These are phyloP conservation scores for Pseudomyrmex cubaensis DNA, from an alignment of 1,140 invertebrate genomes.

Conservation along the genomic window DNA sequence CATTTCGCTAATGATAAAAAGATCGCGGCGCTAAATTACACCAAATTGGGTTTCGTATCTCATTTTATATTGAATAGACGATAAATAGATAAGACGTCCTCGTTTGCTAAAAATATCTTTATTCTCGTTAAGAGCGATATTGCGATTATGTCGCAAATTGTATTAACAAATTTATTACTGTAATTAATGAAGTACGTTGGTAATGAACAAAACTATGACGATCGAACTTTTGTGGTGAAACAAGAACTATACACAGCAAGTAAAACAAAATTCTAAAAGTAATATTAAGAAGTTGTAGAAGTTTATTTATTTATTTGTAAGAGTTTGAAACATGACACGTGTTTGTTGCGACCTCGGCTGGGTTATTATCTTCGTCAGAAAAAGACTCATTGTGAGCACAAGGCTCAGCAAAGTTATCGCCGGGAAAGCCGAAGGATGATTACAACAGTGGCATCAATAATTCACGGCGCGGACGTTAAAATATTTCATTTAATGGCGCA, in stretches of 20 bases:
- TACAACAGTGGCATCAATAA: constrained; percentile 44
- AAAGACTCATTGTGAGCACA: no score
- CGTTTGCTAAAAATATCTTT: constrained; percentile 19
- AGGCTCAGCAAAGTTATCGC: not conserved
- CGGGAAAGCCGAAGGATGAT: constrained; percentile 12
- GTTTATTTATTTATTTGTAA: no score
- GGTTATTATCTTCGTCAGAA: no score
- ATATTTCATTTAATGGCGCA: constrained; percentile 64
- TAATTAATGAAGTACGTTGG: no score
- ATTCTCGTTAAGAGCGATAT: constrained; percentile 11
- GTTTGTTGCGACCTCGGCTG: no score
- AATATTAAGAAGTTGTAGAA: no score
- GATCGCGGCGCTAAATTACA: constrained; percentile 8
- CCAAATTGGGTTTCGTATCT: constrained; percentile 22
- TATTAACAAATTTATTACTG: no score
- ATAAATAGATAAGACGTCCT: constrained; percentile 7
- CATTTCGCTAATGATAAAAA: constrained; percentile 27
- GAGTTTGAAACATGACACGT: no score
- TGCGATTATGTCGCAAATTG: not conserved
- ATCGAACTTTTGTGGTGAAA: no score
- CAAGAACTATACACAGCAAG: no score
- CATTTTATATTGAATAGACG: not conserved
- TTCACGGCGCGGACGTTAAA: constrained; percentile 20
- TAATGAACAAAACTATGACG: no score
- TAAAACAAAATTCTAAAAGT: no score